Evolutionary conservation across 1,140 invertebrate species (phyloP).

Genomic region (Drosophila biarmipes): DNA sequence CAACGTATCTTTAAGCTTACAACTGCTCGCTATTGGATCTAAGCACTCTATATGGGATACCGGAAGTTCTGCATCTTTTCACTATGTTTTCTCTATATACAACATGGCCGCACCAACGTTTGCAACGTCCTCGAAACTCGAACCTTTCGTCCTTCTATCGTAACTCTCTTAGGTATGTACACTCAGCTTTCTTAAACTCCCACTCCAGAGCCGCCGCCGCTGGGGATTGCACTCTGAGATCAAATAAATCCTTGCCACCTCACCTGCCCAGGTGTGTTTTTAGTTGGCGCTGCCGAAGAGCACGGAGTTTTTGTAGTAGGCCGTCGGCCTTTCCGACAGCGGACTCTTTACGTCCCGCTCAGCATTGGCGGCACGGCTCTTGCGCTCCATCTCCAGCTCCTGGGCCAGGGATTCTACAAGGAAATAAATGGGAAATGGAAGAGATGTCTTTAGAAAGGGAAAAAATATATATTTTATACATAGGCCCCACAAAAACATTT

Average conservation of each 20-base stretch:
- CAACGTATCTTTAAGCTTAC: conserved; percentile 41
- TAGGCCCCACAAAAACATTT: no score
- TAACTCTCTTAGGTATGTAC: conserved; percentile 22
- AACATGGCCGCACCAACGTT: conserved; percentile 58
- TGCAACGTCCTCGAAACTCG: conserved; percentile 50
- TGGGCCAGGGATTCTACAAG: conserved; percentile 91
- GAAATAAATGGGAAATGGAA: conserved; percentile 6
- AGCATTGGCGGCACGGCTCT: conserved; percentile 90
- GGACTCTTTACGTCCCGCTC: conserved; percentile 94
- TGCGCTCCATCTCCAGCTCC: conserved; percentile 93
- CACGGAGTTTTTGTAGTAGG: conserved; percentile 94
- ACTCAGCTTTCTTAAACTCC: conserved; percentile 1
- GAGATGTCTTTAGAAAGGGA: background rate
- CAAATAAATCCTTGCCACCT: conserved; percentile 52
- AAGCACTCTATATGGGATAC: conserved; percentile 39
- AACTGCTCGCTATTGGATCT: conserved; percentile 37
- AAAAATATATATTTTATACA: no score
- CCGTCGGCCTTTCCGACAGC: conserved; percentile 89
- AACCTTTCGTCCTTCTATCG: conserved; percentile 8
- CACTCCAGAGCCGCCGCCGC: conserved; percentile 38
- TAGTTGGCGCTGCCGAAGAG: conserved; percentile 94
- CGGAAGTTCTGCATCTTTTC: conserved; percentile 45
- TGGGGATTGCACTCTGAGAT: conserved; percentile 83
- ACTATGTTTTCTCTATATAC: conserved; percentile 33
- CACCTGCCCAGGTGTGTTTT: conserved; percentile 54